Percentiles rank a stretch among this genome's conserved stretches.
Conservation (phyloP, 2,888 invertebrate genomes). For the Mamestra brassicae region DNA sequence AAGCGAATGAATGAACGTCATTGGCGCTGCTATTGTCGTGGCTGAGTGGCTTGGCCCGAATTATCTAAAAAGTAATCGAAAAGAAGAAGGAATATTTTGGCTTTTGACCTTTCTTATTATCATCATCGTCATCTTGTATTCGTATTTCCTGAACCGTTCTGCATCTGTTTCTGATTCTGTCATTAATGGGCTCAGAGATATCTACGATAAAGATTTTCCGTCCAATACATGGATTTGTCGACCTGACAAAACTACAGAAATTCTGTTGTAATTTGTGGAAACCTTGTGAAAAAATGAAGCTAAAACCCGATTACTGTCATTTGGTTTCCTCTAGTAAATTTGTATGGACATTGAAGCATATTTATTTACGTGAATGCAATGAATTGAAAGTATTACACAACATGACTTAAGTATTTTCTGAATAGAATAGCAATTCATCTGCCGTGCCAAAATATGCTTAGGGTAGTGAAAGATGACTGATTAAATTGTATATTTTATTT, state of each 20-base stretch:
- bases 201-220: not conserved
- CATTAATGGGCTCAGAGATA: not conserved
- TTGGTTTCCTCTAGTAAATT: not conserved
- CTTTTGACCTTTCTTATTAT: not conserved
- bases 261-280: conserved; percentile 11
- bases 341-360: not conserved
- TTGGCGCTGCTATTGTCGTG: not conserved
- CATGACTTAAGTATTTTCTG: conserved; percentile 7
- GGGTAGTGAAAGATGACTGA: conserved; percentile 12
- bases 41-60: not conserved
- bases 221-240: not conserved
- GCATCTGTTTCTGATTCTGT: not conserved
- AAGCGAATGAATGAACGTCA: not conserved
- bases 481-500: conserved; percentile 24
- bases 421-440: not conserved
- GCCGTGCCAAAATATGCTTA: conserved; percentile 13
- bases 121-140: not conserved
- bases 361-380: conserved; percentile 8
- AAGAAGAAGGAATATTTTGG: not conserved
- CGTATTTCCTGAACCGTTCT: not conserved
- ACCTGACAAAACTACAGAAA: not conserved
- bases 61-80: not conserved
- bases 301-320: not conserved
- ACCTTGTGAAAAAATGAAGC: not conserved
- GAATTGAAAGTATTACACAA: conserved; percentile 14